phyloP scores from a whole-genome alignment of 2,113 vertebrate genomes.

The Abramis brama region DNA sequence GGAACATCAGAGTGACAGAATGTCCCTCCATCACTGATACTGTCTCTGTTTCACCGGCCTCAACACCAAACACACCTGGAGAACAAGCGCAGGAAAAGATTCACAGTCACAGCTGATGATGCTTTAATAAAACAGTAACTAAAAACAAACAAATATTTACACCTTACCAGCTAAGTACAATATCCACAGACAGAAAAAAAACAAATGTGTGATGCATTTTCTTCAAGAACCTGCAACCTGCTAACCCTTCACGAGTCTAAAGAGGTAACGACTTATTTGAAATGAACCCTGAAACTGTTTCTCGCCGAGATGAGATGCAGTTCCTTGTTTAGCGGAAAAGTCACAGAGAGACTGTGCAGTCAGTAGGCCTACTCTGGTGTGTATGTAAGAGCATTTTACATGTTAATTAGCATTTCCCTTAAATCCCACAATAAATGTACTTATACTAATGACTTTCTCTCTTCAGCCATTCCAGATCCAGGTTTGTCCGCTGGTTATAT shows the following conservation, averaged over 20 bases:
- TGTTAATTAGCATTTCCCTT: not conserved
- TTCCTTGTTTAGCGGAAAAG: not conserved
- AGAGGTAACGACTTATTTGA: not conserved
- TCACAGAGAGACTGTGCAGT: not conserved
- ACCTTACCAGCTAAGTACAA: not conserved
- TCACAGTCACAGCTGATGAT: not conserved
- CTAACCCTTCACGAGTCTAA: not conserved
- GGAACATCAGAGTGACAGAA: not conserved
- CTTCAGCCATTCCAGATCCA: not conserved
- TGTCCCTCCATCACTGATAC: not conserved
- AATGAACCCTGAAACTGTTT: not conserved
- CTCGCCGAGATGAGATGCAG: not conserved
- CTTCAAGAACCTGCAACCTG: not conserved
- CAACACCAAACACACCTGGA: not conserved
- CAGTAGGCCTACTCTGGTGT: not conserved
- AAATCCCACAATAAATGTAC: no score
- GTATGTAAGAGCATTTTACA: not conserved
- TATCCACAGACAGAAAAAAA: not conserved
- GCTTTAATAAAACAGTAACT: not conserved
- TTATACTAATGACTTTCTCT: not conserved
- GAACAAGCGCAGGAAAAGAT: not conserved
- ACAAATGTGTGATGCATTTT: not conserved
- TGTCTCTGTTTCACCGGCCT: not conserved
- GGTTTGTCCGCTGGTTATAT: not conserved
- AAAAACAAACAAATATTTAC: not conserved